These are phyloP conservation scores for Microtus richardsoni DNA, from an alignment of 2,113 vertebrate genomes.

Conservation along the genomic window DNA sequence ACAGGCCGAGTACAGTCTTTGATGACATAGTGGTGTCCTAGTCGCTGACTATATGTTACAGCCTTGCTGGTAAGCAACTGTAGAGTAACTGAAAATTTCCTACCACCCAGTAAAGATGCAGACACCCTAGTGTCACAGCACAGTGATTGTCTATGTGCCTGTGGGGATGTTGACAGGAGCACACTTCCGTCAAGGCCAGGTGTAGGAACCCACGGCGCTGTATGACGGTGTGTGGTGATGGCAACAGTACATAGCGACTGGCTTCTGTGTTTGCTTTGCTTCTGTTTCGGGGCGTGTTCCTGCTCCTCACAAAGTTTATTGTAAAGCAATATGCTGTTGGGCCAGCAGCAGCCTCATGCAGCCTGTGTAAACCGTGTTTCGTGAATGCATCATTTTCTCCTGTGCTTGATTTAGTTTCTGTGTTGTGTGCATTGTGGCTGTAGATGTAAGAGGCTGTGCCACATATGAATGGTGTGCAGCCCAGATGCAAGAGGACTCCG, in stretches of 20 bases:
- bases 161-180: not conserved
- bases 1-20: not conserved
- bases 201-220: accelerated
- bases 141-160: not conserved
- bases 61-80: too few species aligned
- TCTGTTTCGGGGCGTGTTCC: not conserved
- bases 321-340: not conserved
- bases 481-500: not conserved
- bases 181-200: not conserved
- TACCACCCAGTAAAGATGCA: not conserved
- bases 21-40: not conserved
- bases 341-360: not conserved
- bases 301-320: not conserved
- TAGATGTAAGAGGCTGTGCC: too few species aligned
- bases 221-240: not conserved
- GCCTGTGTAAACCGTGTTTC: not conserved
- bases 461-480: not conserved
- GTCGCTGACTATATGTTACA: not conserved
- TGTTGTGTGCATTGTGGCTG: not conserved
- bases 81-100: not conserved
- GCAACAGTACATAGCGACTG: not conserved
- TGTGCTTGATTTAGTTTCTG: not conserved
- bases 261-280: not conserved
- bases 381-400: not conserved
- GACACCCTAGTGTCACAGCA: not conserved